Conservation (phyloP, 1,140 invertebrate species). For the Archivesica marissinica region DNA sequence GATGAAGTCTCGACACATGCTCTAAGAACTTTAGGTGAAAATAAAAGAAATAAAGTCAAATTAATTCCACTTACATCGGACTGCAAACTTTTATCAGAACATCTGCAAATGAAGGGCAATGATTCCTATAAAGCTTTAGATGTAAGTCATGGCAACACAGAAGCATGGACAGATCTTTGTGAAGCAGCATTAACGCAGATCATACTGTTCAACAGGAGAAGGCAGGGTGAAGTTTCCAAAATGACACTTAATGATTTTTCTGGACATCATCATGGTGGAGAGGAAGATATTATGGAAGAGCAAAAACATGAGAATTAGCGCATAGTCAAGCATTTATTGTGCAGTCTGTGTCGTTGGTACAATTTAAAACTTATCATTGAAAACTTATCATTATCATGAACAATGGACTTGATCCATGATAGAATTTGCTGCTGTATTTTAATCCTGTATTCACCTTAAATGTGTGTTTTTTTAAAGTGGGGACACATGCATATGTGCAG, state of each 20-base stretch:
- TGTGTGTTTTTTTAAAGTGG: no score
- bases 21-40: no score
- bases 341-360: no score
- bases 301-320: no score
- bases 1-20: no score
- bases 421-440: no score
- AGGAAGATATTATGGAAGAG: conserved; percentile 7
- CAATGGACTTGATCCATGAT: no score
- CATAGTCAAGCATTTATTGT: no score
- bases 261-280: neutral
- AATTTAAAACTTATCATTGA: no score
- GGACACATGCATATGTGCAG: no score
- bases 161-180: conserved; percentile 24
- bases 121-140: neutral
- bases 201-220: conserved; percentile 38
- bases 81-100: neutral
- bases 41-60: neutral
- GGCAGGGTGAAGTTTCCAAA: conserved; percentile 2
- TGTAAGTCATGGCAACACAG: neutral
- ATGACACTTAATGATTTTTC: neutral
- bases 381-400: no score
- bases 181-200: neutral
- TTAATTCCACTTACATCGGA: neutral
- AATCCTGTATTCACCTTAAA: no score
- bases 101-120: neutral